Percentiles rank a stretch among this genome's conserved stretches.
Evolutionary conservation across 2,888 invertebrate species (phyloP).

Genomic region (Julus scanicus): DNA sequence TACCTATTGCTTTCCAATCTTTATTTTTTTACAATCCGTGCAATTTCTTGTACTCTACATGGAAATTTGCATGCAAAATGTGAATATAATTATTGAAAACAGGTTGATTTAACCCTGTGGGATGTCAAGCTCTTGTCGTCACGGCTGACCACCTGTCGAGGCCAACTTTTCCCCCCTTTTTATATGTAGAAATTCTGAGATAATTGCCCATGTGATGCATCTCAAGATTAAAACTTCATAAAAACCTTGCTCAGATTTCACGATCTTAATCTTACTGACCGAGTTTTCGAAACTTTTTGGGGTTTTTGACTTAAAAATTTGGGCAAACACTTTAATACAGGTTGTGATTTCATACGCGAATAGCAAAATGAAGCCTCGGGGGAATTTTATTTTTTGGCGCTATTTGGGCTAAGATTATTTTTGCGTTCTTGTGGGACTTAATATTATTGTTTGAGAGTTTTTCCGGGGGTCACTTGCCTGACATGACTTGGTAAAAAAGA

Average conservation of each 20-base stretch:
- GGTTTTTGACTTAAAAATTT: conserved; percentile 6
- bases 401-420: not conserved
- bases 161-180: not conserved
- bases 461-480: not conserved
- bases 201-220: not conserved
- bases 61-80: not conserved
- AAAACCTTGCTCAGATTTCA: not conserved
- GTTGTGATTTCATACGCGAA: not conserved
- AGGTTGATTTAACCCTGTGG: not conserved
- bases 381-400: not conserved
- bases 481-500: not conserved
- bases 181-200: not conserved
- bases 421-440: not conserved
- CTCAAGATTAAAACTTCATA: not conserved
- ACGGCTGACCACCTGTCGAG: conserved; percentile 19
- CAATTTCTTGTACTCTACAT: not conserved
- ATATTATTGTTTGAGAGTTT: not conserved
- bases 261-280: conserved; percentile 7
- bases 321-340: not conserved
- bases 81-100: not conserved
- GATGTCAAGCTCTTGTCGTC: conserved; percentile 10
- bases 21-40: not conserved
- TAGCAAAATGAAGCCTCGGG: not conserved
- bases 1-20: not conserved
- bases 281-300: not conserved